These are phyloP conservation scores for Willisornis vidua DNA, from an alignment of 2,113 vertebrate species.

Conservation along the genomic window DNA sequence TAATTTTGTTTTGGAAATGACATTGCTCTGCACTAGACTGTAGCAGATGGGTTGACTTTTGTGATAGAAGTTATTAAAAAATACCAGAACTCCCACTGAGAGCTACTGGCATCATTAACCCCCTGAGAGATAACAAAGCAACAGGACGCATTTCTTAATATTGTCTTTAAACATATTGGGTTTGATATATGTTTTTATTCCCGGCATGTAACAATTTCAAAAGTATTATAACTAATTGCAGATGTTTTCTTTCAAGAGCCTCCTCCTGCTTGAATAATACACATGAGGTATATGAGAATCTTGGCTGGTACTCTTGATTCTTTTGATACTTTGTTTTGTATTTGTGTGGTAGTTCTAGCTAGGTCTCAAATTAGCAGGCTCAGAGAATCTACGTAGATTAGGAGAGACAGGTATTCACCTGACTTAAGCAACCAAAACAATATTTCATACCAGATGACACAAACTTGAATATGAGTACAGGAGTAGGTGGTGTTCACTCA, in stretches of 20 bases:
- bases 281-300: not conserved
- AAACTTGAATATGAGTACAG: too few relatives aligned
- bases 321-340: constrained; percentile 33
- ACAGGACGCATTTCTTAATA: not conserved
- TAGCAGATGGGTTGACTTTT: not conserved
- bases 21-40: not conserved
- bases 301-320: constrained; percentile 5
- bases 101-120: constrained; percentile 19
- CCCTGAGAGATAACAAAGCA: not conserved
- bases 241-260: not conserved
- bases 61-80: constrained; percentile 10
- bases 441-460: too few relatives aligned
- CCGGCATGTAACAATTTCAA: not conserved
- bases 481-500: too few relatives aligned
- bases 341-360: not conserved
- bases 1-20: not conserved
- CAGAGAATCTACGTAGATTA: too few relatives aligned
- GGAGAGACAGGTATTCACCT: too few relatives aligned
- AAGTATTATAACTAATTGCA: not conserved
- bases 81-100: not conserved
- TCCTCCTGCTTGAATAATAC: not conserved
- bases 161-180: not conserved
- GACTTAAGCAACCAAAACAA: too few relatives aligned
- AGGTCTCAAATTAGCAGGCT: too few relatives aligned
- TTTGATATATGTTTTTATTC: not conserved